phyloP scores from a whole-genome alignment of 2,888 invertebrate genomes.

The Chymomyza caudatula region DNA sequence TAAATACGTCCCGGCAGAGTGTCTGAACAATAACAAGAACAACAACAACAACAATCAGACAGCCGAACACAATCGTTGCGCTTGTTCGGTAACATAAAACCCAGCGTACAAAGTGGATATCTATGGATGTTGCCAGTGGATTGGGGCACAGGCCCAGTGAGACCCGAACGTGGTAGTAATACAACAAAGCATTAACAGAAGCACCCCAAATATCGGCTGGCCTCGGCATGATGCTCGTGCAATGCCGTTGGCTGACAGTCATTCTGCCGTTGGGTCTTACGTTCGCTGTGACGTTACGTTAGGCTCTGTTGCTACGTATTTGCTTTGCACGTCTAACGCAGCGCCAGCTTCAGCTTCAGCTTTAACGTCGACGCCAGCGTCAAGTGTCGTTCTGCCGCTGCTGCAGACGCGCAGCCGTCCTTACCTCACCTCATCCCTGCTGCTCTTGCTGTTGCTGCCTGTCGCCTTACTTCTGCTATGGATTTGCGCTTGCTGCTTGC shows the following conservation, averaged over 20 bases:
- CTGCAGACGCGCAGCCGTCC: slow-evolving; percentile 27
- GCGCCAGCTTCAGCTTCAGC: slow-evolving; percentile 12
- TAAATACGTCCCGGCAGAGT: slow-evolving; percentile 7
- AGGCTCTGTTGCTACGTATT: slow-evolving; percentile 41
- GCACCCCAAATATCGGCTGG: slow-evolving; percentile 13
- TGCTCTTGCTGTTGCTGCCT: slow-evolving; percentile 1
- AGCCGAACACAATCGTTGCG: background rate
- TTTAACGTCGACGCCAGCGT: slow-evolving; percentile 26
- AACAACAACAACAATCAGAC: slow-evolving; percentile 2
- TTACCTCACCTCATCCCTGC: slow-evolving; percentile 24
- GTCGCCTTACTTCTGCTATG: slow-evolving; percentile 23
- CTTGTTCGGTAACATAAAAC: background rate
- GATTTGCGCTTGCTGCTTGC: slow-evolving; percentile 26
- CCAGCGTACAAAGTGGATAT: background rate
- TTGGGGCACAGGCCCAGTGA: background rate
- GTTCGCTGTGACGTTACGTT: slow-evolving; percentile 24
- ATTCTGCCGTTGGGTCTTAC: slow-evolving; percentile 13
- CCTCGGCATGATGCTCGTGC: slow-evolving; percentile 1
- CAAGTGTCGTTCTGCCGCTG: slow-evolving; percentile 46
- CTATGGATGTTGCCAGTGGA: slow-evolving; percentile 1
- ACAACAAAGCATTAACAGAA: background rate
- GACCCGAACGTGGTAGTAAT: background rate
- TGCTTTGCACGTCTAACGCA: slow-evolving; percentile 61
- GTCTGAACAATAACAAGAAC: background rate
- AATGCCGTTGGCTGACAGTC: slow-evolving; percentile 1